Evolutionary conservation across 2,888 invertebrate genomes (phyloP).

Genomic region (Bimastos eiseni): DNA sequence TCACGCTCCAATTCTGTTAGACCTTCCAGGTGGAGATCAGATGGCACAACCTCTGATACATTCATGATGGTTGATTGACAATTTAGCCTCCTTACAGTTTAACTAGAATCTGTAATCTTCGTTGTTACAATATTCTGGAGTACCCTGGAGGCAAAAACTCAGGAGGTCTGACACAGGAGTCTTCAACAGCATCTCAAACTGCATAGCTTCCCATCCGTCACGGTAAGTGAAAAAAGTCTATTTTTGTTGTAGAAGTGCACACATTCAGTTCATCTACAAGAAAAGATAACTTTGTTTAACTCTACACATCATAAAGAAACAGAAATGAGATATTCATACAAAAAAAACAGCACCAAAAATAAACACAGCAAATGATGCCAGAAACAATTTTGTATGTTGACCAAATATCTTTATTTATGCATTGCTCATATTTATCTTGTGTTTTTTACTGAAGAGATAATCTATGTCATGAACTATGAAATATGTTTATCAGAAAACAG

Average conservation of each 20-base stretch:
- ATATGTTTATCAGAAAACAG: not conserved
- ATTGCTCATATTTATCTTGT: no score
- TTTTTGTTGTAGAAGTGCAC: not conserved
- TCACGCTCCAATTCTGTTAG: constrained; percentile 5
- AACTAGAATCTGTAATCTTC: not conserved
- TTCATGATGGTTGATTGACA: not conserved
- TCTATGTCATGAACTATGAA: not conserved
- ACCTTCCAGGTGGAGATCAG: not conserved
- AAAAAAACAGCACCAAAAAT: not conserved
- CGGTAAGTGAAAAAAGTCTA: not conserved
- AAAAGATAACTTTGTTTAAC: not conserved
- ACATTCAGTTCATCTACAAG: not conserved
- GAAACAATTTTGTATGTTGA: not conserved
- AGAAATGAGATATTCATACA: not conserved
- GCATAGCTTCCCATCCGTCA: not conserved
- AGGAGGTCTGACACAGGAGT: not conserved
- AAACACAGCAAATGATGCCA: not conserved
- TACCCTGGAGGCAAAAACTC: not conserved
- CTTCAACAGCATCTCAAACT: not conserved
- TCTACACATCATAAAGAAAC: not conserved
- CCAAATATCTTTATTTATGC: not conserved
- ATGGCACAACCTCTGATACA: not conserved
- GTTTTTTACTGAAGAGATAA: not conserved
- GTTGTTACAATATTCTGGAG: not conserved
- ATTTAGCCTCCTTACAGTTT: not conserved